Evolutionary conservation across 1,140 invertebrate species (phyloP).

Genomic region (Vanessa tameamea): DNA sequence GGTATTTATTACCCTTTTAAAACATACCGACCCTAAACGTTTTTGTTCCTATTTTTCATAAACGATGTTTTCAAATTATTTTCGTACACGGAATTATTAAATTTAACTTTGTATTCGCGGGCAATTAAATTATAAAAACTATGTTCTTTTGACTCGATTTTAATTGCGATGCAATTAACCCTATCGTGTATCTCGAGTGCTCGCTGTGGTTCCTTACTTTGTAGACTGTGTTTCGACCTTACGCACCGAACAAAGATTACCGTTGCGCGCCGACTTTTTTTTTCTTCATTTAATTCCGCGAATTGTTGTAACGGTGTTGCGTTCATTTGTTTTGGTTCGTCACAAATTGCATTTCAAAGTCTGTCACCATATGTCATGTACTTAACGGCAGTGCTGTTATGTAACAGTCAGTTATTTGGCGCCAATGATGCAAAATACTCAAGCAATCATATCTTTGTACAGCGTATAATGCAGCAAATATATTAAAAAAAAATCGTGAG

Average conservation of each 20-base stretch:
- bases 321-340: slow-evolving; percentile 75
- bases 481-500: slow-evolving; percentile 54
- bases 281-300: slow-evolving; percentile 74
- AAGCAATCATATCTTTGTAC: slow-evolving; percentile 11
- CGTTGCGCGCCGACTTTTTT: slow-evolving; percentile 62
- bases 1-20: slow-evolving; percentile 67
- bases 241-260: slow-evolving; percentile 69
- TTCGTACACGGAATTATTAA: slow-evolving; percentile 15
- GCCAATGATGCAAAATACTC: slow-evolving; percentile 31
- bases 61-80: slow-evolving; percentile 8
- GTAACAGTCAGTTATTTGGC: slow-evolving; percentile 20
- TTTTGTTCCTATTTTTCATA: slow-evolving; percentile 30
- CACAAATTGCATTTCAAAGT: slow-evolving; percentile 43
- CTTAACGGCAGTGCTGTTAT: slow-evolving; percentile 18
- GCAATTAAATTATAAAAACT: slow-evolving; percentile 28
- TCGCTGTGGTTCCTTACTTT: slow-evolving; percentile 50
- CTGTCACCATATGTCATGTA: slow-evolving; percentile 11
- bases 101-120: slow-evolving; percentile 9
- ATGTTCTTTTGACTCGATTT: slow-evolving; percentile 26
- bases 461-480: slow-evolving; percentile 16
- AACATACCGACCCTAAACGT: slow-evolving; percentile 42
- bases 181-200: slow-evolving; percentile 24
- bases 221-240: slow-evolving; percentile 33
- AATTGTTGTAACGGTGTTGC: slow-evolving; percentile 75
- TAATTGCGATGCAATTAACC: slow-evolving; percentile 52